These are phyloP conservation scores for Chrysina gloriosa DNA, from an alignment of 2,888 invertebrate genomes.

Conservation along the genomic window DNA sequence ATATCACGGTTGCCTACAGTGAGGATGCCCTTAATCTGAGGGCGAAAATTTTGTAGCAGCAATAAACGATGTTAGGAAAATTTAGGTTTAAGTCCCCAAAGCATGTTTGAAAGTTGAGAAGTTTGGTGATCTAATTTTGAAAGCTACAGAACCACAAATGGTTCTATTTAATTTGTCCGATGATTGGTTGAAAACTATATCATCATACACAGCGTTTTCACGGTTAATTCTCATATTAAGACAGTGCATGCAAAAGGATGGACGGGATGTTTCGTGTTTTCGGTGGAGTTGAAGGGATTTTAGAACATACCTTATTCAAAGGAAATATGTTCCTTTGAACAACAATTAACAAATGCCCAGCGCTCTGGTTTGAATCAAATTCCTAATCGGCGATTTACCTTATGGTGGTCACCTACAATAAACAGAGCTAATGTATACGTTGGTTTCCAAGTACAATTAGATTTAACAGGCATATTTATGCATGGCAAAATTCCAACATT, in stretches of 20 bases:
- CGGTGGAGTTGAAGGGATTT: too few relatives aligned
- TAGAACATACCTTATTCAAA: too few relatives aligned
- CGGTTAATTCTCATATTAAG: slow-evolving; percentile 95
- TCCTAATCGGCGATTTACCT: slow-evolving; percentile 98
- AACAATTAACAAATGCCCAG: slow-evolving; percentile 98
- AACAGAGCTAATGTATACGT: slow-evolving; percentile 98
- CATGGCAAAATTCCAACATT: slow-evolving; percentile 99
- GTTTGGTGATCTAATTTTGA: slow-evolving; percentile 98
- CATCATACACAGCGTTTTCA: slow-evolving; percentile 99
- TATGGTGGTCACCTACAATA: slow-evolving; percentile 99
- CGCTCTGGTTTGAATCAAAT: slow-evolving; percentile 99
- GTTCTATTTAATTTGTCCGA: slow-evolving; percentile 99
- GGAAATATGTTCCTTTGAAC: too few relatives aligned
- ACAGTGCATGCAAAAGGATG: too few relatives aligned
- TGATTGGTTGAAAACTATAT: slow-evolving; percentile 99
- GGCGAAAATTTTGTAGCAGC: too few relatives aligned
- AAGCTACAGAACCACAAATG: slow-evolving; percentile 99
- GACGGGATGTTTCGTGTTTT: too few relatives aligned
- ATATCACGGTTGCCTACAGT: too few relatives aligned
- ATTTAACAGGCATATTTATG: slow-evolving; percentile 99
- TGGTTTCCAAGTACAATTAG: slow-evolving; percentile 97
- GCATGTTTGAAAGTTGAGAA: slow-evolving; percentile 99
- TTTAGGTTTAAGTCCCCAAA: too few relatives aligned
- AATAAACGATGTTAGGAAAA: too few relatives aligned
- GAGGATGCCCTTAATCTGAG: too few relatives aligned